Percentiles rank a stretch among this genome's conserved stretches.
Conservation (phyloP, 2,888 invertebrate genomes). For the Blastobasis adustella region DNA sequence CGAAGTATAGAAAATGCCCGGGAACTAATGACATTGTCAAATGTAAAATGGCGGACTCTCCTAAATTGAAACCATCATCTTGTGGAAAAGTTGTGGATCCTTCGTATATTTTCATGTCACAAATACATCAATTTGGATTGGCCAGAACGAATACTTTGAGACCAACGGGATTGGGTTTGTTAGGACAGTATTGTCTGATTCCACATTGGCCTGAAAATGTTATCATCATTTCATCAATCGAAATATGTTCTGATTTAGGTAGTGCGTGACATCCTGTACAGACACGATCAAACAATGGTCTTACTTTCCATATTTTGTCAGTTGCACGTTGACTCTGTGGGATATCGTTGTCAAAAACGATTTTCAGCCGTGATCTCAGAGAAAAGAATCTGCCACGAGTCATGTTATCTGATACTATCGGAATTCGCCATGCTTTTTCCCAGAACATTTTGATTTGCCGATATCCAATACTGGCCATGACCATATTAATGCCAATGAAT, state of each 20-base stretch:
- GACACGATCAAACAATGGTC: slow-evolving; percentile 5
- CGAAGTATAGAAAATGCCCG: slow-evolving; percentile 15
- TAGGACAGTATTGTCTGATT: slow-evolving; percentile 12
- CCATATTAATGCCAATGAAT: background rate
- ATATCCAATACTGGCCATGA: background rate
- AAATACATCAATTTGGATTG: slow-evolving; percentile 12
- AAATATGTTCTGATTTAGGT: slow-evolving; percentile 2
- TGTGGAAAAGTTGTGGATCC: slow-evolving; percentile 1
- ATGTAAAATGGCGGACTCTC: slow-evolving; percentile 11
- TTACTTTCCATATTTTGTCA: slow-evolving; percentile 9
- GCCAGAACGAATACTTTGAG: slow-evolving; percentile 17
- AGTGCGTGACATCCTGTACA: slow-evolving; percentile 1
- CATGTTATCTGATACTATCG: slow-evolving; percentile 7
- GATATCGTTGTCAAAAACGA: slow-evolving; percentile 6
- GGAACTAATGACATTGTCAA: slow-evolving; percentile 11
- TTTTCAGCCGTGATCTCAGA: slow-evolving; percentile 4
- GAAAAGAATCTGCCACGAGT: slow-evolving; percentile 3
- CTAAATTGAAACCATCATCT: slow-evolving; percentile 6
- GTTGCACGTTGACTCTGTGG: slow-evolving; percentile 1
- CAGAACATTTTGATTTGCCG: slow-evolving; percentile 3
- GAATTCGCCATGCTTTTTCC: slow-evolving; percentile 2
- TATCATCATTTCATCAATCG: slow-evolving; percentile 15
- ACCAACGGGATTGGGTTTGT: slow-evolving; percentile 14
- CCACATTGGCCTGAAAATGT: slow-evolving; percentile 12
- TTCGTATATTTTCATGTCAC: slow-evolving; percentile 14